Evolutionary conservation across 2,888 invertebrate species (phyloP).

Genomic region (Nipponacmea schrenckii): DNA sequence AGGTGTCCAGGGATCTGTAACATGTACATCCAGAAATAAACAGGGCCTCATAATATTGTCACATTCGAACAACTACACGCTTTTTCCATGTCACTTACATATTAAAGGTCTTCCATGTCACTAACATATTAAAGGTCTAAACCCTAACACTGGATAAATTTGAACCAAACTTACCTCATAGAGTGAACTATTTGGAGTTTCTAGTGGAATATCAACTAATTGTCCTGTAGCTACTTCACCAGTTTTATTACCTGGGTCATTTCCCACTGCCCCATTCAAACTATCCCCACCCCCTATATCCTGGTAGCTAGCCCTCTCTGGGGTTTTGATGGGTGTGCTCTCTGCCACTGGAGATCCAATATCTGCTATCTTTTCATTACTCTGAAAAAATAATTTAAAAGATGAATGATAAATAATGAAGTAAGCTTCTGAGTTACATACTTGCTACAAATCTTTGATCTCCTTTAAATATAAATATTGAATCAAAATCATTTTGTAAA

Average conservation of each 20-base stretch:
- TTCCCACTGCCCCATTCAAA: slow-evolving; percentile 31
- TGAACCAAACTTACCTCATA: slow-evolving; percentile 29
- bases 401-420: neutral
- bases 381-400: slow-evolving; percentile 27
- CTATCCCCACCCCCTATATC: slow-evolving; percentile 27
- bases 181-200: slow-evolving; percentile 34
- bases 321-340: slow-evolving; percentile 49
- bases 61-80: no score
- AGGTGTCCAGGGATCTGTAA: no score
- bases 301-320: slow-evolving; percentile 19
- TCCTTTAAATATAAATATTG: no score
- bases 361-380: slow-evolving; percentile 30
- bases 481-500: no score
- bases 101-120: no score
- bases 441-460: neutral
- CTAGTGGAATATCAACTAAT: slow-evolving; percentile 55
- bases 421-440: no score
- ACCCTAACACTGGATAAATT: neutral
- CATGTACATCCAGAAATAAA: no score
- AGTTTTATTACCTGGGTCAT: slow-evolving; percentile 13
- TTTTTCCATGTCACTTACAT: no score
- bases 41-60: no score
- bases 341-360: slow-evolving; percentile 44
- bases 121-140: no score
- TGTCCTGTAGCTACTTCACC: slow-evolving; percentile 46